Conservation (phyloP, 2,797 vertebrate genomes). For the Emydoidea blandingii region DNA sequence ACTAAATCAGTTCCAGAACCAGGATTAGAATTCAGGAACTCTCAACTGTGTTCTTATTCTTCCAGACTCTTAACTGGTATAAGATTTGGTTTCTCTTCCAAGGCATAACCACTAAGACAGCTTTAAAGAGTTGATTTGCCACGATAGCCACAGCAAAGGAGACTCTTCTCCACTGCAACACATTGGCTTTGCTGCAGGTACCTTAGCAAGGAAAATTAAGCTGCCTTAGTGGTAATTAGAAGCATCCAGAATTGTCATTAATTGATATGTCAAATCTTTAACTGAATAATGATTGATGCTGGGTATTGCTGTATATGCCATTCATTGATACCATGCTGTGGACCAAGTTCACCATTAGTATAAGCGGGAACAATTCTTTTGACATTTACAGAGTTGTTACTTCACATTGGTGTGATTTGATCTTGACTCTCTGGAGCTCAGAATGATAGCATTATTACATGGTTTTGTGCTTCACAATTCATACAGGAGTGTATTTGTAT, state of each 20-base stretch:
- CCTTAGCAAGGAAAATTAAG: background rate
- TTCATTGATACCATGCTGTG: background rate
- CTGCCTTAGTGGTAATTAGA: background rate
- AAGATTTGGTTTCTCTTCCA: background rate
- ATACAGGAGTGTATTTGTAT: slow-evolving; percentile 20
- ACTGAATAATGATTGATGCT: slow-evolving; percentile 22
- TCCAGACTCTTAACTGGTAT: background rate
- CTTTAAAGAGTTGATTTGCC: background rate
- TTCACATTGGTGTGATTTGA: background rate
- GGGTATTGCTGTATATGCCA: background rate
- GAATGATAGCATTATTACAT: slow-evolving; percentile 1
- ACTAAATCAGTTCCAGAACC: background rate
- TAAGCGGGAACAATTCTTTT: background rate
- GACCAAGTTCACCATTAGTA: background rate
- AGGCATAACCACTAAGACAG: background rate
- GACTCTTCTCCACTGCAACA: background rate
- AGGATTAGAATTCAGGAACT: background rate
- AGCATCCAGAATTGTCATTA: slow-evolving; percentile 34
- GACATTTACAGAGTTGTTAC: background rate
- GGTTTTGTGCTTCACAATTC: slow-evolving; percentile 25
- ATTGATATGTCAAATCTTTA: slow-evolving; percentile 52
- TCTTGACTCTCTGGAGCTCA: background rate
- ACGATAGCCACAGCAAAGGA: background rate
- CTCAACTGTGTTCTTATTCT: background rate
- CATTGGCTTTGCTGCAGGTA: slow-evolving; percentile 1